These are phyloP conservation scores for Ciconia stormi DNA, from an alignment of 2,113 vertebrate genomes.

Conservation along the genomic window DNA sequence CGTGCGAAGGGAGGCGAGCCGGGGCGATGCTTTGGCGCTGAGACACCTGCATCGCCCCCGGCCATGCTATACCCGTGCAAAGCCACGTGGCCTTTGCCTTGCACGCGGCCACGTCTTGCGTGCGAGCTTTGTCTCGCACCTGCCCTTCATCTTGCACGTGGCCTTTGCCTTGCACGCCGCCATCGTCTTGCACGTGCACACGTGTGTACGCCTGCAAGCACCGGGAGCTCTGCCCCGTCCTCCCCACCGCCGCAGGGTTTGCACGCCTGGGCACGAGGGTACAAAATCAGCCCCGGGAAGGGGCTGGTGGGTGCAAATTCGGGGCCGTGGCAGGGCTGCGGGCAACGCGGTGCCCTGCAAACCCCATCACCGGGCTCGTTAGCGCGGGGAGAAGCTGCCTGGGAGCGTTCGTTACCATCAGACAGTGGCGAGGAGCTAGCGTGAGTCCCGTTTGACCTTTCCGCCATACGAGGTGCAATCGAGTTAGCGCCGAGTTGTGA, in stretches of 20 bases:
- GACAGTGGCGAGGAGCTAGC: not conserved
- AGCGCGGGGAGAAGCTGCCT: not conserved
- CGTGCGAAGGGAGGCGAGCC: rapidly evolving
- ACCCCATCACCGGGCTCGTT: not conserved
- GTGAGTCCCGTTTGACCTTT: conserved; percentile 63
- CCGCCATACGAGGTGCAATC: conserved; percentile 43
- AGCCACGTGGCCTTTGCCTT: not conserved
- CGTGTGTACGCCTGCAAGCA: rapidly evolving
- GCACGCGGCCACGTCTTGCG: too few relatives aligned
- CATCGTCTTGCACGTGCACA: not conserved
- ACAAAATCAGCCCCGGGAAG: rapidly evolving
- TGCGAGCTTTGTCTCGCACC: not conserved
- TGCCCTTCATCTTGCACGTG: not conserved
- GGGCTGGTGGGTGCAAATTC: not conserved
- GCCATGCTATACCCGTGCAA: rapidly evolving
- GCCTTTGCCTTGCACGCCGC: rapidly evolving
- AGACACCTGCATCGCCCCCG: rapidly evolving
- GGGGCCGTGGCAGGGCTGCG: rapidly evolving
- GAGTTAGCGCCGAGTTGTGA: conserved; percentile 62
- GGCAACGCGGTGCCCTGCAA: not conserved
- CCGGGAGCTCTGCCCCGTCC: not conserved
- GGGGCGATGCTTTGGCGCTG: rapidly evolving
- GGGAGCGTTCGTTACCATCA: not conserved
- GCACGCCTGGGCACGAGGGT: not conserved
- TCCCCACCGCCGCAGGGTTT: not conserved